Percentiles rank a stretch among this genome's conserved stretches.
Evolutionary conservation across 64 coral and sea anemone genomes (phyloP).

Genomic region (Anthopleura sola): DNA sequence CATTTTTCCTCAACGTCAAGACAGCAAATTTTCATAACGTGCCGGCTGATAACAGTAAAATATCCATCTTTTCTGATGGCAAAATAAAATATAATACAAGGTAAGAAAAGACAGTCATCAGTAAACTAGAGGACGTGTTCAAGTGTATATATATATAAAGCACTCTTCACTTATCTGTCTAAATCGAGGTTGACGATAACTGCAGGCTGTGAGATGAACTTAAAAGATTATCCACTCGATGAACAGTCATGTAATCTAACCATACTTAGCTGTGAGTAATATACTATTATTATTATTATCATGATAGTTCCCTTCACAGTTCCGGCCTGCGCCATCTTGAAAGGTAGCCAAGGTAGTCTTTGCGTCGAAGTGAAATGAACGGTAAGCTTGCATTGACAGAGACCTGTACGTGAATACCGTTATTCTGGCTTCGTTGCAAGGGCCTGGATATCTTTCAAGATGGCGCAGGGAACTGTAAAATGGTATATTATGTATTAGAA

Average conservation of each 20-base stretch:
- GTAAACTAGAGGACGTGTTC: not conserved
- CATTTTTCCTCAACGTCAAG: conserved; percentile 80
- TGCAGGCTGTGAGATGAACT: conserved; percentile 68
- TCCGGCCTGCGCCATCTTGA: no score
- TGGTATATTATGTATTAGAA: no score
- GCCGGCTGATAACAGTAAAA: conserved; percentile 49
- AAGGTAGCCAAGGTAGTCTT: no score
- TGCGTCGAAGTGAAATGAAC: no score
- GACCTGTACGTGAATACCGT: no score
- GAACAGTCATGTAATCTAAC: conserved; percentile 64
- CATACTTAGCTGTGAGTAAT: conserved; percentile 66
- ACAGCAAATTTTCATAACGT: conserved; percentile 58
- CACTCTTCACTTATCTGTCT: not conserved
- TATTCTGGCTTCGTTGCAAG: no score
- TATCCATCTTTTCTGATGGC: conserved; percentile 44
- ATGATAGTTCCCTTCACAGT: no score
- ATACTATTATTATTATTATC: no score
- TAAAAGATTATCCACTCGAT: conserved; percentile 69
- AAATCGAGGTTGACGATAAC: conserved; percentile 58
- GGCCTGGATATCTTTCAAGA: no score
- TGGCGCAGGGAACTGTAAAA: no score
- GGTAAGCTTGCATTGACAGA: no score
- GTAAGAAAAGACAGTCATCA: conserved; percentile 2
- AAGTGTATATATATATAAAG: no score
- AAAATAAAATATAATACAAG: conserved; percentile 58